Base-by-base conservation (phyloP, 2,113 vertebrate species). In the Tetrax tetrax region DNA sequence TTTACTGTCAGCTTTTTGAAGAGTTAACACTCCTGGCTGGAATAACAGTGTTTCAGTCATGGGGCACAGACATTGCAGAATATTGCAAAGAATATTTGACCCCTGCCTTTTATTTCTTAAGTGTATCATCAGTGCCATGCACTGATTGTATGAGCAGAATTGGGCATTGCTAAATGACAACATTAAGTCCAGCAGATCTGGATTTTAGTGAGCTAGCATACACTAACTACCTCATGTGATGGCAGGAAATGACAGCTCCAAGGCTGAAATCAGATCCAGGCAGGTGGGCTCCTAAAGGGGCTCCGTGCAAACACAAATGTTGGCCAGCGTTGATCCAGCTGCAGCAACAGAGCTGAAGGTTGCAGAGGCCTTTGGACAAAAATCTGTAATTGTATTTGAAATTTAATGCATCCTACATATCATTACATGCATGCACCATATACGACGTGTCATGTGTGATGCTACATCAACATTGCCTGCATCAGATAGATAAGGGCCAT, bases 51-150 rank as follows among this genome's bases (percentile, higher is more conserved):
- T 66, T 96, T 90, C 61, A 71, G 83, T 83, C 56, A 77, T 61
- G 74, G 38, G 6, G 12, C 56, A 64, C 0, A 0, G 29, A 45
- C 63, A 64, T 31, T 91, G 70, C 82, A 93, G 84, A 93, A 76
- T 37, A 79, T 31, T 83, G 68, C 84, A 47, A 71, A 74, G 75
- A 76, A 60, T 76, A 88, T 54, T 86, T 96, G 94, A 96, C 94
- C 89, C 28, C 48, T 94, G 89, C 50, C 65, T 94, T 95, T 81
- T 78, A 85, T 95, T 97, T 97, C 89, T 60, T 94, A 94, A 91
- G 43, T 20, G 56, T 41, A 57, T 53, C 22, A 43, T 64, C 74
- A 43, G 23, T 70, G 86, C 59, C 89, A 87, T 47, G 37, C 37
- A 28, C 37, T 56, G 76, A 90, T 86, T 60, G 8, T 28, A 59